phyloP scores from a whole-genome alignment of 1,140 invertebrate species.

The Lordiphosa stackelbergi region DNA sequence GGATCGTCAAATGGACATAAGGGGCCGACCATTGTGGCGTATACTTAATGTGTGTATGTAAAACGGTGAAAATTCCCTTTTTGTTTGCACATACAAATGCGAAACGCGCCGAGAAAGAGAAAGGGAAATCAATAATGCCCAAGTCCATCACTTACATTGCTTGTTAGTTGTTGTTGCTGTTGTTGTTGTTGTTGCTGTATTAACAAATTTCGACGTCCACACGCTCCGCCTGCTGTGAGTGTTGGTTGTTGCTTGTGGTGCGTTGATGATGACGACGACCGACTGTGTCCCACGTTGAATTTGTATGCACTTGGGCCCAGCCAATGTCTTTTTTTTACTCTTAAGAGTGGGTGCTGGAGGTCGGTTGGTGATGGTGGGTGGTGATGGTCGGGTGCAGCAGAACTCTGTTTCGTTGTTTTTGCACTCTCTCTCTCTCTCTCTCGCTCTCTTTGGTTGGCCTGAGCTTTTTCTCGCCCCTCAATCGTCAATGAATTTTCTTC shows the following conservation, averaged over 20 bases:
- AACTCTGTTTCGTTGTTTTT: constrained; percentile 69
- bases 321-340: constrained; percentile 43
- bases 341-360: constrained; percentile 24
- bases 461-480: constrained; percentile 52
- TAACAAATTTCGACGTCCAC: constrained; percentile 26
- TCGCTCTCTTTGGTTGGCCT: constrained; percentile 15
- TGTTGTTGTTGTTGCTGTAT: constrained; percentile 26
- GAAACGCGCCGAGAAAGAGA: constrained; percentile 26
- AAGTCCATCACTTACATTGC: constrained; percentile 55
- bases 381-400: constrained; percentile 49
- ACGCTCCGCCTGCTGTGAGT: background rate
- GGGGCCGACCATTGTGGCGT: constrained; percentile 16
- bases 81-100: constrained; percentile 18
- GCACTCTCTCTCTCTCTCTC: constrained; percentile 32
- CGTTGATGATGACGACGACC: constrained; percentile 42
- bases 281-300: constrained; percentile 24
- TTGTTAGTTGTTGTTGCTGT: constrained; percentile 35
- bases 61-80: constrained; percentile 13
- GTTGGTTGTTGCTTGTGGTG: background rate
- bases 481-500: constrained; percentile 66
- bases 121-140: constrained; percentile 63
- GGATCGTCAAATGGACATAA: constrained; percentile 10
- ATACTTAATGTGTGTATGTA: constrained; percentile 35
- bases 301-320: constrained; percentile 49
- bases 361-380: constrained; percentile 9